These are phyloP conservation scores for Forficula auricularia DNA, from an alignment of 1,140 invertebrate species.

Conservation along the genomic window DNA sequence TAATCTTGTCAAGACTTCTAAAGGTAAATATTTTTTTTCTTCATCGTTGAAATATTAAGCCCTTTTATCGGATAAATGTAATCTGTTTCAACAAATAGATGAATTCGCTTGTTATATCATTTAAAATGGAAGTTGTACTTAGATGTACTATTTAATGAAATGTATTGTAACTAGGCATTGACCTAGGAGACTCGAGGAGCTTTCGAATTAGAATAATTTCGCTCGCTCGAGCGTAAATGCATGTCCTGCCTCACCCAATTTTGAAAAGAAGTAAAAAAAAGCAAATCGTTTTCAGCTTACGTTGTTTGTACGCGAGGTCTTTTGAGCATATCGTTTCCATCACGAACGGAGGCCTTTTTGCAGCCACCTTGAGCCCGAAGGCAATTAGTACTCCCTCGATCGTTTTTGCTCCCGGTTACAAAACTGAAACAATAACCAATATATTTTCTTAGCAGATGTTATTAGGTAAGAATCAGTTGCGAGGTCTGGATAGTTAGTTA, in stretches of 20 bases:
- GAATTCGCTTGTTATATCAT: too few species aligned
- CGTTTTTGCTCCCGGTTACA: background rate
- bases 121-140: too few species aligned
- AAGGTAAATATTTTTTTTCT: too few species aligned
- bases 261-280: too few species aligned
- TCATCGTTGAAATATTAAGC: too few species aligned
- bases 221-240: too few species aligned
- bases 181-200: too few species aligned
- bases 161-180: too few species aligned
- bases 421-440: conserved; percentile 1
- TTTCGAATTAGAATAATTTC: background rate
- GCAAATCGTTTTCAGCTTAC: conserved; percentile 31
- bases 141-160: too few species aligned
- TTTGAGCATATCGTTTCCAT: conserved; percentile 48
- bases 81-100: too few species aligned
- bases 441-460: background rate
- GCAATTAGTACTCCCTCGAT: conserved; percentile 6
- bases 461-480: background rate
- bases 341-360: conserved; percentile 44
- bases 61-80: too few species aligned
- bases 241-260: background rate
- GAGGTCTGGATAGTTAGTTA: background rate
- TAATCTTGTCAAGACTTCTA: too few species aligned
- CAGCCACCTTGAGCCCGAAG: conserved; percentile 19
- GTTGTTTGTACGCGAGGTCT: conserved; percentile 43